Evolutionary conservation across 2,797 vertebrate genomes (phyloP).

Genomic region (Odontamblyopus rebecca): DNA sequence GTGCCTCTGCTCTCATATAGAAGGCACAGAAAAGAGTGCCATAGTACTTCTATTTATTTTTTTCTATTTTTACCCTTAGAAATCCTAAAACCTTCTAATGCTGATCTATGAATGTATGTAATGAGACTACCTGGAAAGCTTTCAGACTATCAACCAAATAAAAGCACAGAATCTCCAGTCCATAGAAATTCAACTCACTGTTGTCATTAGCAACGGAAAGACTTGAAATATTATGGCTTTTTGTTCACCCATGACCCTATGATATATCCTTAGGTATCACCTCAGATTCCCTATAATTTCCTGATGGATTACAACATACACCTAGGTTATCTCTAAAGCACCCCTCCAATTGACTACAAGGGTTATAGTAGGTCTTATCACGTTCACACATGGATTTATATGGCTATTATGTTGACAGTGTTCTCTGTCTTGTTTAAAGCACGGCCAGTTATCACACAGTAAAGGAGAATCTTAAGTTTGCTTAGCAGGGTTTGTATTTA

Average conservation of each 20-base stretch:
- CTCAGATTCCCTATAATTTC: constrained; percentile 23
- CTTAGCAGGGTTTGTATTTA: constrained; percentile 22
- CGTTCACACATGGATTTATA: constrained; percentile 20
- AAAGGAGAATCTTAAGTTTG: constrained; percentile 19
- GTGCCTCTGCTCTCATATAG: constrained; percentile 57
- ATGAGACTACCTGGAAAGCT: constrained; percentile 75
- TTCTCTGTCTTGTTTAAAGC: constrained; percentile 38
- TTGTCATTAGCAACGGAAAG: constrained; percentile 61
- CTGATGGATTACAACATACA: constrained; percentile 36
- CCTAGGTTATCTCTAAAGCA: constrained; percentile 30
- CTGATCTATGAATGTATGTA: constrained; percentile 61
- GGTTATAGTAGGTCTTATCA: constrained; percentile 34
- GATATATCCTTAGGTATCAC: constrained; percentile 27
- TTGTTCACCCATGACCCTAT: constrained; percentile 57
- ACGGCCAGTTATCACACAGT: constrained; percentile 24
- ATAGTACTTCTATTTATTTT: constrained; percentile 66
- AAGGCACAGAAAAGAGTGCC: constrained; percentile 57
- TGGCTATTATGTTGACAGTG: constrained; percentile 33
- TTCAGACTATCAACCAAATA: constrained; percentile 83
- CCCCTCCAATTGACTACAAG: constrained; percentile 35
- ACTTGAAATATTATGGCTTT: constrained; percentile 17
- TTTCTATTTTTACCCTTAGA: constrained; percentile 64
- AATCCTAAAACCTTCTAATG: constrained; percentile 30
- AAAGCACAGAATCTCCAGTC: constrained; percentile 71
- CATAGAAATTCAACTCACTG: constrained; percentile 39